Evolutionary conservation across 2,888 invertebrate genomes (phyloP).

Genomic region (Lottia gigantea): DNA sequence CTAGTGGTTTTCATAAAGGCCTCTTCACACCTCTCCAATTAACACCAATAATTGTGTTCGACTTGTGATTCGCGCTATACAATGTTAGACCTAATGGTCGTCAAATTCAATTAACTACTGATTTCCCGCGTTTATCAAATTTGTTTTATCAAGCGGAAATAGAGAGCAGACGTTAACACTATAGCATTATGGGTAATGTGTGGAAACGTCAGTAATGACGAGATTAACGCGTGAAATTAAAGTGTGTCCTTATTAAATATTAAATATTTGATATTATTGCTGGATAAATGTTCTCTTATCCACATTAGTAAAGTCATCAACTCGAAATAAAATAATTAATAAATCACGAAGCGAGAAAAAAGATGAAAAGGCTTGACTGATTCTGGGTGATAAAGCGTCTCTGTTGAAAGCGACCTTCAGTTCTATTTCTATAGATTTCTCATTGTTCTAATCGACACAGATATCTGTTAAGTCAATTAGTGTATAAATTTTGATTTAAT

Average conservation of each 20-base stretch:
- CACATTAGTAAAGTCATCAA: constrained; percentile 4
- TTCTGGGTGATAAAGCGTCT: too few relatives aligned
- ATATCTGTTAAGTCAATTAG: too few relatives aligned
- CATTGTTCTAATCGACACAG: too few relatives aligned
- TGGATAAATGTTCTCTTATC: constrained; percentile 7
- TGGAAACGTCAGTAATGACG: constrained; percentile 8
- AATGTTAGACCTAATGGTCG: constrained; percentile 7
- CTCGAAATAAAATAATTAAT: constrained; percentile 9
- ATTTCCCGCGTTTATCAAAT: constrained; percentile 9
- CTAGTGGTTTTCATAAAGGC: constrained; percentile 4
- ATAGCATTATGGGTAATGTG: constrained; percentile 4
- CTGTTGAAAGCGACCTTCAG: too few relatives aligned
- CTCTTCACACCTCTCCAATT: background rate
- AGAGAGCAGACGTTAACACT: constrained; percentile 11
- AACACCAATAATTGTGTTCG: background rate
- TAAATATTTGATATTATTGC: constrained; percentile 9
- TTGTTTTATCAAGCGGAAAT: constrained; percentile 9
- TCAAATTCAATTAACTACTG: constrained; percentile 7
- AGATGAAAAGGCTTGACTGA: background rate
- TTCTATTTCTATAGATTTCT: too few relatives aligned
- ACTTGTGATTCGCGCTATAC: constrained; percentile 4
- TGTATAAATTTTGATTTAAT: too few relatives aligned
- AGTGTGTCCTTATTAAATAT: constrained; percentile 10
- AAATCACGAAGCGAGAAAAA: constrained; percentile 1
- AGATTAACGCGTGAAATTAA: constrained; percentile 11